A percentile compares a stretch with the other conserved stretches of the same genome.
phyloP scores from a whole-genome alignment of 2,797 vertebrate genomes.

The Peromyscus melanophrys region DNA sequence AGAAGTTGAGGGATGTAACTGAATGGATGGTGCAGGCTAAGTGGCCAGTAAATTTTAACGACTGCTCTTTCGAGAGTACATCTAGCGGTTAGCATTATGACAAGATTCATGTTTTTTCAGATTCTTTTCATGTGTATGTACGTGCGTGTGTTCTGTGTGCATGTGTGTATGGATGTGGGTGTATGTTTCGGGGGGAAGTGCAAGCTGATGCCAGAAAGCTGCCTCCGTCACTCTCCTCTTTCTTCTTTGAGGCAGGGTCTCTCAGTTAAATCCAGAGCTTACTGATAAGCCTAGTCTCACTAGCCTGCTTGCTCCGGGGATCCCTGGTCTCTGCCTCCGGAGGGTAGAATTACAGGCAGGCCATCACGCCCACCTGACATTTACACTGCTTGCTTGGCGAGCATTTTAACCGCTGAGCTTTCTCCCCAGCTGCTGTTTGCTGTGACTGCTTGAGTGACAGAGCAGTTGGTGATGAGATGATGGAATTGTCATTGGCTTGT shows the following conservation, averaged over 20 bases:
- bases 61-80: neutral
- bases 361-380: neutral
- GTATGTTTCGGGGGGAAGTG: neutral
- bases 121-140: neutral
- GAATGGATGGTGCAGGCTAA: neutral
- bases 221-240: no score
- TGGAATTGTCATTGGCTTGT: neutral
- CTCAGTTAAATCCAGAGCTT: neutral
- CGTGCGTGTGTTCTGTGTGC: neutral
- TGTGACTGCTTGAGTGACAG: neutral
- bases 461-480: neutral
- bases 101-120: neutral
- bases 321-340: neutral
- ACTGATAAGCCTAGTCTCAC: no score
- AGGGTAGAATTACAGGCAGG: neutral
- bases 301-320: neutral
- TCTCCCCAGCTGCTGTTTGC: neutral
- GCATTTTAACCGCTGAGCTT: neutral
- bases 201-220: neutral
- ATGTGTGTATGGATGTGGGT: neutral
- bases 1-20: neutral
- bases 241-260: neutral
- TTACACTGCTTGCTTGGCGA: neutral
- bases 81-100: neutral
- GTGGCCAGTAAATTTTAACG: neutral